Conservation (phyloP, 2,113 vertebrate species). For the Thunnus maccoyii region DNA sequence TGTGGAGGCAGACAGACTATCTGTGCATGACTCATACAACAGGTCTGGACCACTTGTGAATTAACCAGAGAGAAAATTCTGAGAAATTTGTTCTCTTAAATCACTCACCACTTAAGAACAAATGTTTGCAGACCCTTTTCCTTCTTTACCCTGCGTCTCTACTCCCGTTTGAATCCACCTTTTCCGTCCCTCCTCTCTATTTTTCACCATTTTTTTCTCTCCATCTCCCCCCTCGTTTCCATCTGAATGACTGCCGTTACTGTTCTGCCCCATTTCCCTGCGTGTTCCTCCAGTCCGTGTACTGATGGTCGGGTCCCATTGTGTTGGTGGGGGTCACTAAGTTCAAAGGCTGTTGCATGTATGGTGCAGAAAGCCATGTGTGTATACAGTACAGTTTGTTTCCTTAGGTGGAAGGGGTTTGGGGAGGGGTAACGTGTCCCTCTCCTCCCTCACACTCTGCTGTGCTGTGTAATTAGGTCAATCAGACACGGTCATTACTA, state of each 20-base stretch:
- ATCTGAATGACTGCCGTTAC: conserved; percentile 12
- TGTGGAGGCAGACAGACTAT: too few relatives aligned
- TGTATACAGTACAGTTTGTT: not conserved
- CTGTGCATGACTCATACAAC: too few relatives aligned
- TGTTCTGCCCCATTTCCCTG: conserved; percentile 37
- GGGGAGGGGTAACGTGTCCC: not conserved
- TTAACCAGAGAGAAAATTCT: too few relatives aligned
- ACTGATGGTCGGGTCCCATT: conserved; percentile 27
- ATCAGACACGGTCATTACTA: conserved; percentile 45
- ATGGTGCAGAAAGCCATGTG: not conserved
- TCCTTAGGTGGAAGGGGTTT: conserved; percentile 3
- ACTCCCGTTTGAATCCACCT: not conserved
- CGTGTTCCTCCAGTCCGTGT: conserved; percentile 8
- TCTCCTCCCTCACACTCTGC: not conserved
- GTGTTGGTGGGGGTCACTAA: conserved; percentile 19
- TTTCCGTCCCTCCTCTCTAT: not conserved
- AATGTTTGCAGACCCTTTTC: too few relatives aligned
- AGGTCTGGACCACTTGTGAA: too few relatives aligned
- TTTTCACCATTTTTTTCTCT: not conserved
- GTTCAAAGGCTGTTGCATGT: conserved; percentile 1
- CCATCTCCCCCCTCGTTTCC: not conserved
- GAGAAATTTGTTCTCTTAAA: too few relatives aligned
- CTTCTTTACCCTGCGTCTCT: not conserved
- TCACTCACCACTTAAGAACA: too few relatives aligned
- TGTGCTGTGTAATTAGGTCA: conserved; percentile 33